A percentile compares a stretch with the other conserved stretches of the same genome.
Evolutionary conservation across 2,113 vertebrate species (phyloP).

Genomic region (Pyxicephalus adspersus): DNA sequence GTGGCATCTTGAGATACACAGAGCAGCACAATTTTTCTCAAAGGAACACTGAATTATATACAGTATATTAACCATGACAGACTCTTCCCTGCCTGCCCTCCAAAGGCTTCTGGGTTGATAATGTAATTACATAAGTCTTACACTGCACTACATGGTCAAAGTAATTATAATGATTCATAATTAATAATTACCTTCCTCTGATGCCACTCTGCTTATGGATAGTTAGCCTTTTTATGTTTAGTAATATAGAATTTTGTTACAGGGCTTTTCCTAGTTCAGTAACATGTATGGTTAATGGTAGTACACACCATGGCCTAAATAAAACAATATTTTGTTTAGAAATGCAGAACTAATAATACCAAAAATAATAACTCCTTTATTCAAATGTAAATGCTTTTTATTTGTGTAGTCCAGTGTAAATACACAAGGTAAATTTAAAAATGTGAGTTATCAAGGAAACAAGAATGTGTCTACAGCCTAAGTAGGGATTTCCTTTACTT

Average conservation of each 20-base stretch:
- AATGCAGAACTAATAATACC: not conserved
- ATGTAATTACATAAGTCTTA: constrained; percentile 44
- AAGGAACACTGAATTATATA: constrained; percentile 44
- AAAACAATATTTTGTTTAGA: too few species aligned
- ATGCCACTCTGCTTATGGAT: not conserved
- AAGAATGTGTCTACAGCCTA: too few species aligned
- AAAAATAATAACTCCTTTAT: not conserved
- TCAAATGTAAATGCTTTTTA: too few species aligned
- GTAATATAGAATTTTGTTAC: constrained; percentile 1
- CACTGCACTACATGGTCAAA: constrained; percentile 23
- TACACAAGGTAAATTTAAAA: too few species aligned
- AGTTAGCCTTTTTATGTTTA: constrained; percentile 9
- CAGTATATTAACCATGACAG: constrained; percentile 51
- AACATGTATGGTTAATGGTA: not conserved
- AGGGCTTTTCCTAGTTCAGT: not conserved
- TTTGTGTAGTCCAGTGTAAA: too few species aligned
- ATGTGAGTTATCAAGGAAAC: too few species aligned
- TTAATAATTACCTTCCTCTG: constrained; percentile 32
- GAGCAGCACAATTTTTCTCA: constrained; percentile 36
- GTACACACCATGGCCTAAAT: not conserved
- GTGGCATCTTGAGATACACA: constrained; percentile 39
- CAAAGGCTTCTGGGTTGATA: constrained; percentile 46
- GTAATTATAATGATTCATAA: constrained; percentile 30
- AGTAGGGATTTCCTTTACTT: too few species aligned
- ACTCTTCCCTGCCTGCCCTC: constrained; percentile 36